A percentile compares a stretch with the other conserved stretches of the same genome.
Evolutionary conservation across 2,797 vertebrate genomes (phyloP).

Genomic region (Coendou prehensilis): DNA sequence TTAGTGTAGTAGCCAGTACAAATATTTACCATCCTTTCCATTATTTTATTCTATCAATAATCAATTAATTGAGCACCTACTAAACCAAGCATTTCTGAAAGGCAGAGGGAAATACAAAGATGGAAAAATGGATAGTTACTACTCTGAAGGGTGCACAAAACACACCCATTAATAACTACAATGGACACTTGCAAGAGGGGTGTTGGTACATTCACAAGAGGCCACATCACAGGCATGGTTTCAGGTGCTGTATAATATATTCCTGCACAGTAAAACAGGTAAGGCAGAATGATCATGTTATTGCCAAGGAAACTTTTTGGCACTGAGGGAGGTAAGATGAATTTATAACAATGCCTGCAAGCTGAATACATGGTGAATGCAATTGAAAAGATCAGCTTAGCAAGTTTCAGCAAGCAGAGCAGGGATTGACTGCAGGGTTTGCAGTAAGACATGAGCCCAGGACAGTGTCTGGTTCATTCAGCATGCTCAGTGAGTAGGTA

Average conservation of each 20-base stretch:
- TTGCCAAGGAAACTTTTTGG: background rate
- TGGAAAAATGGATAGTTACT: background rate
- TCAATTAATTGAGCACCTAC: background rate
- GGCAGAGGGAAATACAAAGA: background rate
- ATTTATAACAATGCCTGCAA: background rate
- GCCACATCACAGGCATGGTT: background rate
- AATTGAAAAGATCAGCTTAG: background rate
- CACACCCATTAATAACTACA: background rate
- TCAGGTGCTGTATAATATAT: background rate
- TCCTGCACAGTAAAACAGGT: background rate
- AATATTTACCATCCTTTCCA: background rate
- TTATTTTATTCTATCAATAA: background rate
- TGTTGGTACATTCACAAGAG: background rate
- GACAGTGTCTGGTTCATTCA: background rate
- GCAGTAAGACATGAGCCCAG: background rate
- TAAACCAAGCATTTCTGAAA: constrained; percentile 6
- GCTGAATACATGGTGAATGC: background rate
- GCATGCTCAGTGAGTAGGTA: background rate
- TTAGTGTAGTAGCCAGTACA: background rate
- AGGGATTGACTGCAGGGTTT: background rate
- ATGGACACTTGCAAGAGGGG: background rate
- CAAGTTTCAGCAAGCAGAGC: background rate
- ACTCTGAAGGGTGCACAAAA: background rate
- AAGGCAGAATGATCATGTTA: background rate
- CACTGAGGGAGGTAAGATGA: background rate